Evolutionary conservation across 2,888 invertebrate species (phyloP).

Genomic region (Agriotes lineatus): DNA sequence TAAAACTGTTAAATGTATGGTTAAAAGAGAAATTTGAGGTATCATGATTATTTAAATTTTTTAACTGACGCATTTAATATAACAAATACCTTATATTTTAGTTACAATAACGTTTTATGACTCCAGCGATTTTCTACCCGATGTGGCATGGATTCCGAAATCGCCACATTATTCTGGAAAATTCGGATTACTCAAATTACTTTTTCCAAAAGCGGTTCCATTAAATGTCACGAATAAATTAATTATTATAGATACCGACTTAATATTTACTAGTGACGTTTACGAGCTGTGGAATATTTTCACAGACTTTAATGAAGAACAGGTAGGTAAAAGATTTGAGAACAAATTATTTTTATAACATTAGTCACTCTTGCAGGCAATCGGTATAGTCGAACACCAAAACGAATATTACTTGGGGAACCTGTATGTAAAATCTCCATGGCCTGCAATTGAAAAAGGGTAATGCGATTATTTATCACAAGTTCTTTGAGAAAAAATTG

Average conservation of each 20-base stretch:
- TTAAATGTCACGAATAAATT: constrained; percentile 73
- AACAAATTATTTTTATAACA: background rate
- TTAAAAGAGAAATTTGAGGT: too few species aligned
- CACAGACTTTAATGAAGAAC: constrained; percentile 75
- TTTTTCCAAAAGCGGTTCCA: constrained; percentile 83
- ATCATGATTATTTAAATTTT: too few species aligned
- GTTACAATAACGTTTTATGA: constrained; percentile 78
- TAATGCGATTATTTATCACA: background rate
- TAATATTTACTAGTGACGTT: constrained; percentile 86
- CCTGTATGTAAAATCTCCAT: background rate
- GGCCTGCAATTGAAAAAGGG: background rate
- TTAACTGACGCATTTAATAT: too few species aligned
- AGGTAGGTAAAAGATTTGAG: constrained; percentile 67
- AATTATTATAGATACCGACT: constrained; percentile 88
- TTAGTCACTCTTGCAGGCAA: constrained; percentile 49
- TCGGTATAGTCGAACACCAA: background rate
- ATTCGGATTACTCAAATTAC: constrained; percentile 85
- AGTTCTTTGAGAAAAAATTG: background rate
- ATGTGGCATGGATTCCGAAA: constrained; percentile 91
- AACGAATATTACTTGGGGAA: background rate
- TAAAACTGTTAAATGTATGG: too few species aligned
- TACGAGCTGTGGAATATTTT: constrained; percentile 85
- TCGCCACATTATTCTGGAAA: constrained; percentile 92
- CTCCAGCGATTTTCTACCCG: constrained; percentile 73
- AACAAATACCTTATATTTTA: constrained; percentile 63